These are phyloP conservation scores for Anarrhichthys ocellatus DNA, from an alignment of 2,113 vertebrate species.

Conservation along the genomic window DNA sequence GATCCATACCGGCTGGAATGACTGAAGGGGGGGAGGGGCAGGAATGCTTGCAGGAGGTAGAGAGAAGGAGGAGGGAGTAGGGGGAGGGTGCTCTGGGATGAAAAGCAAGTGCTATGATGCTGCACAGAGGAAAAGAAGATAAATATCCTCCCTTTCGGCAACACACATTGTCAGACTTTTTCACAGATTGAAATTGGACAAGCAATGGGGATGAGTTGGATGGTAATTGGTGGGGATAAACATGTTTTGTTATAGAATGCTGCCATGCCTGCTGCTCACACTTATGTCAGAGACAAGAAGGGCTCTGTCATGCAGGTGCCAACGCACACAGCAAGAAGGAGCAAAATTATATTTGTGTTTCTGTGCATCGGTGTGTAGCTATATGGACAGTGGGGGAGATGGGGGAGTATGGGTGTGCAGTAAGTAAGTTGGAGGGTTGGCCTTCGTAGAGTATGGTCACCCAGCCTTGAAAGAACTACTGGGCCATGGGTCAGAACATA, in stretches of 20 bases:
- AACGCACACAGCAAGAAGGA: slow-evolving; percentile 54
- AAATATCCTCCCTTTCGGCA: slow-evolving; percentile 7
- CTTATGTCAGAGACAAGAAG: slow-evolving; percentile 41
- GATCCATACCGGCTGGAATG: slow-evolving; percentile 55
- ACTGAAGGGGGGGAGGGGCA: slow-evolving; percentile 64
- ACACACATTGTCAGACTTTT: slow-evolving; percentile 22
- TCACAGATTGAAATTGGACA: slow-evolving; percentile 15
- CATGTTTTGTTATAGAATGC: slow-evolving; percentile 52
- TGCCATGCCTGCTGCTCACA: slow-evolving; percentile 53
- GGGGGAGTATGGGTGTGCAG: slow-evolving; percentile 7
- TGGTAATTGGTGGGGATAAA: slow-evolving; percentile 9
- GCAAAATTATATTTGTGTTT: slow-evolving; percentile 33
- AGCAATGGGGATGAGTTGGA: not conserved
- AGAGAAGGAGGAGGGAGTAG: slow-evolving; percentile 47
- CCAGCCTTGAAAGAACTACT: slow-evolving; percentile 62
- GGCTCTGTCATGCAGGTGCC: slow-evolving; percentile 52
- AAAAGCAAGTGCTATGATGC: slow-evolving; percentile 66
- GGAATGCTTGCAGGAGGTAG: slow-evolving; percentile 68
- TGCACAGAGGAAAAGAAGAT: slow-evolving; percentile 17
- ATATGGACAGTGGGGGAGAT: not conserved
- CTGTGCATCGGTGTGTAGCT: slow-evolving; percentile 1
- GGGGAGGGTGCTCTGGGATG: slow-evolving; percentile 42
- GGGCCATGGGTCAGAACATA: slow-evolving; percentile 56
- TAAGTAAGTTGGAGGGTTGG: not conserved
- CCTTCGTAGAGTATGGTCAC: slow-evolving; percentile 29